Evolutionary conservation across 1,140 invertebrate species (phyloP), one percentile per base, ranked within the genome.

Genomic region (Neocloeon triangulifer): DNA sequence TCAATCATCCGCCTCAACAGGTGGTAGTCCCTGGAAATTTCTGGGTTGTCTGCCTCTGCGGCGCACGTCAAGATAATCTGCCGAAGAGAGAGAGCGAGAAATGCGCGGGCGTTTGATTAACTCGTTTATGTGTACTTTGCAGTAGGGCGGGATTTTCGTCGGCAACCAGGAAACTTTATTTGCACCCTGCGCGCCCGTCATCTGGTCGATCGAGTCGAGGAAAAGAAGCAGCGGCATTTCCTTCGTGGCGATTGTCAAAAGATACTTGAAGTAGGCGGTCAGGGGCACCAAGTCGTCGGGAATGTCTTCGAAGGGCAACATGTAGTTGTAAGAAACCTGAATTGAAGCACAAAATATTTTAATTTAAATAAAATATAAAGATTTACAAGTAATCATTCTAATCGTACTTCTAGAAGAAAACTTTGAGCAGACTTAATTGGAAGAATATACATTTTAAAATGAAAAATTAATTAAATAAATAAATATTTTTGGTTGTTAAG

Each of bases 141-240:
- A 92, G 55, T 94, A 60, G 1, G 63, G 56, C 1, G 92, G 89
- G 14, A 97, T 54, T 35, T 75, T 63, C 0, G 84, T 84, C 0
- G 91, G 92, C 43, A 98, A 57, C 92, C 92, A 98, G 0, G 89
- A 84, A 21, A 97, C 69, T 53, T 92, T 89, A 49, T 94, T 94
- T 20, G 85, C 80, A 41, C 84, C 82, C 41, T 88, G 82, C 1
- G 80, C 72, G 5, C 85, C 84, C n/a, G 88, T 94, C 14, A 97
- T 54, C 51, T 94, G 85, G 59, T 95, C 88, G 0, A 95, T 78
- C 5, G 82, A 89, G 49, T 94, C 88, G 35, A 94, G 54, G 49
- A 86, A 89, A 9, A 94, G 56, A 1, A 86, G 56, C 10, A 92
- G 58, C 1, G 85, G 82, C 47, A 88, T 80, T 38, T 85, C 69